Conservation (phyloP, 2,888 invertebrate genomes). For the Caenorhabditis sp. region DNA sequence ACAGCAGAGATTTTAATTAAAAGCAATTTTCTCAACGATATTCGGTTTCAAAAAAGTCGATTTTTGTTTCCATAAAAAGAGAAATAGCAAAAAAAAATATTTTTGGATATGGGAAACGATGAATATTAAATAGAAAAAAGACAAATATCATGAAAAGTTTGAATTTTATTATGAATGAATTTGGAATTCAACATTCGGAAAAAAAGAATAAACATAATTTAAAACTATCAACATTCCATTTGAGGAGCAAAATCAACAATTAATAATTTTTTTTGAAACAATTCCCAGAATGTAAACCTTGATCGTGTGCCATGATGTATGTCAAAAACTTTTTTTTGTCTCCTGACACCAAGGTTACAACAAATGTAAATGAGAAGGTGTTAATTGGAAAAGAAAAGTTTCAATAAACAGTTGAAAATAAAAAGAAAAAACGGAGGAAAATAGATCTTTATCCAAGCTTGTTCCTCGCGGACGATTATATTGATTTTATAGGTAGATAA, state of each 20-base stretch:
- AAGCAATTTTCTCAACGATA: slow-evolving; percentile 39
- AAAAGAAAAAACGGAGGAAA: neutral
- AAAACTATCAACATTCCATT: too few species aligned
- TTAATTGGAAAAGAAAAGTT: neutral
- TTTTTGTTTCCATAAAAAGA: neutral
- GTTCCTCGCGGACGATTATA: neutral
- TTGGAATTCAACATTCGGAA: neutral
- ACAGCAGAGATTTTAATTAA: slow-evolving; percentile 17
- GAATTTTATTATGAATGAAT: neutral
- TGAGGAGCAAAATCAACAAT: too few species aligned
- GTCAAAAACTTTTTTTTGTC: too few species aligned
- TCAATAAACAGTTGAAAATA: neutral
- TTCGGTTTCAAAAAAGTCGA: slow-evolving; percentile 34
- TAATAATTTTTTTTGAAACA: too few species aligned
- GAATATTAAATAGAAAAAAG: neutral
- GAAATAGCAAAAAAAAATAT: neutral
- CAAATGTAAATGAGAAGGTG: neutral
- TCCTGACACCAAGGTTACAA: neutral
- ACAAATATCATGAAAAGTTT: neutral
- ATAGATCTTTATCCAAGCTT: neutral
- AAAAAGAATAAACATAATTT: too few species aligned
- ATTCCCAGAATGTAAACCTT: too few species aligned
- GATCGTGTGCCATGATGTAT: too few species aligned
- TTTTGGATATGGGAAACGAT: neutral
- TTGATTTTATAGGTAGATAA: neutral